Percentiles rank a stretch among this genome's conserved stretches.
Evolutionary conservation across 2,113 vertebrate species (phyloP).

Genomic region (Ceyx cyanopectus): DNA sequence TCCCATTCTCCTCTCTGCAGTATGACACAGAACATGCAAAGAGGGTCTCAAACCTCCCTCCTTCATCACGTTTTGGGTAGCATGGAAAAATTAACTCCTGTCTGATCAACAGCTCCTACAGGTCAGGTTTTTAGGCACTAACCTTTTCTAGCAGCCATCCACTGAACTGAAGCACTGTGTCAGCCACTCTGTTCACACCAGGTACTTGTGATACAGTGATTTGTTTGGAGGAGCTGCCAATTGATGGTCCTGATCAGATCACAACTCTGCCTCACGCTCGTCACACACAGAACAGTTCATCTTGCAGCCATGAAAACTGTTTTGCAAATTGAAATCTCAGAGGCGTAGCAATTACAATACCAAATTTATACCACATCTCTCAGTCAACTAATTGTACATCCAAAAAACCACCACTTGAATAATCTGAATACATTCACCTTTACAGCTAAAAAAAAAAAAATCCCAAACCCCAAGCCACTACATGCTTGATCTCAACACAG

Average conservation of each 20-base stretch:
- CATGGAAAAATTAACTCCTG: not conserved
- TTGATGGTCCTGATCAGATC: not conserved
- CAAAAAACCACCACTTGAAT: constrained; percentile 69
- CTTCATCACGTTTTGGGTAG: not conserved
- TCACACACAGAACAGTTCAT: not conserved
- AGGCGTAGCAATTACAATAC: constrained; percentile 65
- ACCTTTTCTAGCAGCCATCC: not conserved
- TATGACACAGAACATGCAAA: not conserved
- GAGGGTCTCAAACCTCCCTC: not conserved
- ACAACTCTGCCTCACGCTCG: not conserved
- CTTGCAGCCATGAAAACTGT: constrained; percentile 25
- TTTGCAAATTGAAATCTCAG: constrained; percentile 62
- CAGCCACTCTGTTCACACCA: not conserved
- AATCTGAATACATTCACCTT: constrained; percentile 69
- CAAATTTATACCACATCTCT: constrained; percentile 57
- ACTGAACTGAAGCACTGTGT: not conserved
- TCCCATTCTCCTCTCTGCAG: not conserved
- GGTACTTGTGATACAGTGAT: not conserved
- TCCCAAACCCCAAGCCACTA: not conserved
- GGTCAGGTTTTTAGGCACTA: not conserved
- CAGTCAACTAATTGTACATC: constrained; percentile 67
- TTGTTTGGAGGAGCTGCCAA: not conserved
- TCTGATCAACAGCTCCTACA: not conserved
- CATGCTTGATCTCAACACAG: constrained; percentile 49
- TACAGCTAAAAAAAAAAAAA: constrained; percentile 9